Percentiles rank a stretch among this genome's conserved stretches.
These are phyloP conservation scores for Oikopleura dioica DNA, from an alignment of 23 tunicate genomes.

Conservation along the genomic window DNA sequence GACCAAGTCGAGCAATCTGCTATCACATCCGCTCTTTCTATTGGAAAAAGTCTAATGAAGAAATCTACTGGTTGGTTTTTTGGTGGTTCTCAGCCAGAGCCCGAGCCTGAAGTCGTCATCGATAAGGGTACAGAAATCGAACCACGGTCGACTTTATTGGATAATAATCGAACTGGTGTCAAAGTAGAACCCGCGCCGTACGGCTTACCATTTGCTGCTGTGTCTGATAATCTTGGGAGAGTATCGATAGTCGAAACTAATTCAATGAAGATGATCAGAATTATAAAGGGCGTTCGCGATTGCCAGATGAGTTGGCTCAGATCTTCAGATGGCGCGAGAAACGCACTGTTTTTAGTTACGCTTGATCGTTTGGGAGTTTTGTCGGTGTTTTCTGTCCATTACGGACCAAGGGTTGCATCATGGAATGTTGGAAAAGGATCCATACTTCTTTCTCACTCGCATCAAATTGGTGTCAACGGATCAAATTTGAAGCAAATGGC, in stretches of 20 bases:
- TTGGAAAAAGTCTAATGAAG: conserved; percentile 5
- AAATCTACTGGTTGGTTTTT: conserved; percentile 13
- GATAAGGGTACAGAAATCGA: not conserved
- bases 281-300: not conserved
- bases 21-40: not conserved
- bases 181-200: not conserved
- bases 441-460: not conserved
- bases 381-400: not conserved
- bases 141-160: too few relatives aligned
- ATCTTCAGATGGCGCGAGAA: conserved; percentile 1
- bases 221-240: not conserved
- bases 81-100: not conserved
- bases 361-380: not conserved
- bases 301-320: not conserved
- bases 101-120: not conserved
- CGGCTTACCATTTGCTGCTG: conserved; percentile 1
- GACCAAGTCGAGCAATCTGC: conserved; percentile 4
- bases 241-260: conserved; percentile 5
- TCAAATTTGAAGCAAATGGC: not conserved
- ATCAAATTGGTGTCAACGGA: not conserved
- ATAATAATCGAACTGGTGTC: not conserved
- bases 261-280: not conserved
- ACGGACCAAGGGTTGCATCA: not conserved
- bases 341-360: not conserved
- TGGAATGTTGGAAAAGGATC: conserved; percentile 9